These are phyloP conservation scores for Aegotheles bennettii DNA, from an alignment of 2,113 vertebrate species.

Conservation along the genomic window DNA sequence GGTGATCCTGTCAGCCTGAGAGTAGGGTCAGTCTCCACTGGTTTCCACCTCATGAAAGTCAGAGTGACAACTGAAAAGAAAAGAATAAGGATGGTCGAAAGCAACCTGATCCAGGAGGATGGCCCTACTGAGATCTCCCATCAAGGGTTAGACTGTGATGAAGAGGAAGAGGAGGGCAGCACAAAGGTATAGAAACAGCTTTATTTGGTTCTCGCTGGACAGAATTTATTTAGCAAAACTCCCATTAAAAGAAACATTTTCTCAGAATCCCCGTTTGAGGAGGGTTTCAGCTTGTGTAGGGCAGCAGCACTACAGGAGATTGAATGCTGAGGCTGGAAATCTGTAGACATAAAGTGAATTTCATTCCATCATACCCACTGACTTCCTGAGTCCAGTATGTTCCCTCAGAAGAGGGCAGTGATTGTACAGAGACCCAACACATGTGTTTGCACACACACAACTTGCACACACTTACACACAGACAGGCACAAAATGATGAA, in stretches of 20 bases:
- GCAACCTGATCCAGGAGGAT: background rate
- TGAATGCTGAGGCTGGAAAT: background rate
- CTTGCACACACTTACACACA: too few species aligned
- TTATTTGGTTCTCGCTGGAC: background rate
- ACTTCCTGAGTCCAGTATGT: background rate
- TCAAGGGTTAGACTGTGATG: constrained; percentile 71
- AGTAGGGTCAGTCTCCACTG: constrained; percentile 69
- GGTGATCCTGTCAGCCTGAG: constrained; percentile 67
- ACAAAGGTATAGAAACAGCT: constrained; percentile 48
- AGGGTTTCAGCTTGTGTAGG: background rate
- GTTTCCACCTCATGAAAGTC: constrained; percentile 72
- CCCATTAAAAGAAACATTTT: background rate
- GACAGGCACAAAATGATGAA: background rate
- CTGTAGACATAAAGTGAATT: background rate
- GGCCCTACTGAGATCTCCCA: constrained; percentile 55
- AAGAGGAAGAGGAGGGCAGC: constrained; percentile 67
- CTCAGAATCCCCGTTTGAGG: background rate
- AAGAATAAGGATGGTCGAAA: constrained; percentile 30
- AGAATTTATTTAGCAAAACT: background rate
- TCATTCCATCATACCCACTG: background rate
- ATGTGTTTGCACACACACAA: rapidly evolving
- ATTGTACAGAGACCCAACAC: background rate
- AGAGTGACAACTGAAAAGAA: constrained; percentile 69
- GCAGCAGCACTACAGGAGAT: background rate
- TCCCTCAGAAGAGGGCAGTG: background rate